Conservation (phyloP, 2,113 vertebrate genomes). For the Plestiodon gilberti region DNA sequence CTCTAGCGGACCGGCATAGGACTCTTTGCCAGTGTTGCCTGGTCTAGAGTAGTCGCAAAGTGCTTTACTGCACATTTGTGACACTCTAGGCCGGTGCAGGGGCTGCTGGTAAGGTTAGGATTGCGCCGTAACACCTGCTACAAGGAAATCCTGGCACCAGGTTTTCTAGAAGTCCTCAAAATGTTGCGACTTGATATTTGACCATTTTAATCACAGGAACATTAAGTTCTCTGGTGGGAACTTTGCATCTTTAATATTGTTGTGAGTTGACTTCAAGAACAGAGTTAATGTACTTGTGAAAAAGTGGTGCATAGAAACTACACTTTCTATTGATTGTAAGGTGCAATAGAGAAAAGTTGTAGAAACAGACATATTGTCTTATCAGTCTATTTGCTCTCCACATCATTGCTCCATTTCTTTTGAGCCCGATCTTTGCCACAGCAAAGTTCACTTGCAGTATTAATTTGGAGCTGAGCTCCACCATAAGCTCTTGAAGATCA, state of each 20-base stretch:
- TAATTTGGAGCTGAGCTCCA: conserved; percentile 39
- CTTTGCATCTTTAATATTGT: background rate
- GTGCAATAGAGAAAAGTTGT: background rate
- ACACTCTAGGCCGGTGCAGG: no score
- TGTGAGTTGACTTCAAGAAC: background rate
- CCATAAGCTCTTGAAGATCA: conserved; percentile 34
- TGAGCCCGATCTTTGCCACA: conserved; percentile 37
- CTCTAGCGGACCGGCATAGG: no score
- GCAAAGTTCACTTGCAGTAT: conserved; percentile 45
- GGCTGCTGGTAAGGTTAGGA: no score
- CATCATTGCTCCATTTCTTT: conserved; percentile 9
- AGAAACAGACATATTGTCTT: conserved; percentile 24
- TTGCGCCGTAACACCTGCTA: background rate
- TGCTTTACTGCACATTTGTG: no score
- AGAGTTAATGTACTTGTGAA: background rate
- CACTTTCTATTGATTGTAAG: background rate
- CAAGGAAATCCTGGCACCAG: background rate
- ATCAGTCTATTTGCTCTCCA: conserved; percentile 26
- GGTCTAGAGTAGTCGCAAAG: no score
- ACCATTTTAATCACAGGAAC: background rate
- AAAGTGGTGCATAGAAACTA: background rate
- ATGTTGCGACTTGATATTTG: background rate
- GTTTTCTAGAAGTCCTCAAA: background rate
- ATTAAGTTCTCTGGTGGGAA: background rate
- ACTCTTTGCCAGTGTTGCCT: no score